These are phyloP conservation scores for Tenualosa thibaudeaui DNA, from an alignment of 2,797 vertebrate genomes.

Conservation along the genomic window DNA sequence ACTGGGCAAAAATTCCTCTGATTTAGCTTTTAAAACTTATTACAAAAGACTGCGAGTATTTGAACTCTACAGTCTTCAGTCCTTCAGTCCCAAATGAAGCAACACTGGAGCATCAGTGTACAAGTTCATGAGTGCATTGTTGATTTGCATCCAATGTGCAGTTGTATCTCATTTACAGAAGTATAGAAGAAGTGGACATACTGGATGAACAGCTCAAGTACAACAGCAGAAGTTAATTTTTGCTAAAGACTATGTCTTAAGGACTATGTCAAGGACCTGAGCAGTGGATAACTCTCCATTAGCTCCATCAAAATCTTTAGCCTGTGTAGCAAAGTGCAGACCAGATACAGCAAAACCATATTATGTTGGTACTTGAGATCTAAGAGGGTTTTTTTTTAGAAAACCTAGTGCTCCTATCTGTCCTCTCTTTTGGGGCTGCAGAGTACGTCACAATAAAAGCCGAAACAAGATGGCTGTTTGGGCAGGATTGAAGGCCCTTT, in stretches of 20 bases:
- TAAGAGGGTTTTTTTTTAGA: background rate
- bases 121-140: background rate
- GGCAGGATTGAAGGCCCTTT: background rate
- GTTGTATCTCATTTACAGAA: background rate
- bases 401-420: background rate
- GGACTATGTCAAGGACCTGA: background rate
- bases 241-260: background rate
- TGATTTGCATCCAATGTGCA: background rate
- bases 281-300: background rate
- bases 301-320: background rate
- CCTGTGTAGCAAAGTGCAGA: background rate
- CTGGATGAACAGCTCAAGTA: too few species aligned
- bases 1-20: too few species aligned
- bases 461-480: background rate
- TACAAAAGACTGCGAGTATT: too few species aligned
- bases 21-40: too few species aligned
- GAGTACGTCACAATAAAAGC: background rate
- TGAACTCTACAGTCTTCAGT: background rate
- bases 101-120: background rate
- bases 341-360: background rate
- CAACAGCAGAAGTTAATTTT: too few species aligned
- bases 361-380: background rate
- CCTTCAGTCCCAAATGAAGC: background rate
- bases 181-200: background rate
- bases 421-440: background rate